Conservation (phyloP, 2,888 invertebrate species). For the Drosophila vallismaia region DNA sequence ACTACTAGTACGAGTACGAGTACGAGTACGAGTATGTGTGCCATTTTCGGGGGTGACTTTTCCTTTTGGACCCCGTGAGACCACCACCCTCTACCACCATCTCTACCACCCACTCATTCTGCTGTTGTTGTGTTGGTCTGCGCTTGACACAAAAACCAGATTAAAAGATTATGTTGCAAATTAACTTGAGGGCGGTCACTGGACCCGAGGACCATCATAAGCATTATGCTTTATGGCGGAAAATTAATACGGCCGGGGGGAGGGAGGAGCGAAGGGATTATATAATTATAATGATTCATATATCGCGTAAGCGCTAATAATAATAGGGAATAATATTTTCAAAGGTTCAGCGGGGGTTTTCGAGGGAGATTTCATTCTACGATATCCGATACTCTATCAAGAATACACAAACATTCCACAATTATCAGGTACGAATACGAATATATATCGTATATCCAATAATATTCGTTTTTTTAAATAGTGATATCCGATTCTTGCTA, state of each 20-base stretch:
- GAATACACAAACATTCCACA: no score
- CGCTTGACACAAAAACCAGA: constrained; percentile 79
- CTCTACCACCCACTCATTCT: not conserved
- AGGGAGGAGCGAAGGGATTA: not conserved
- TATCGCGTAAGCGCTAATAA: not conserved
- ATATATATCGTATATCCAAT: no score
- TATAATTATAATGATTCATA: constrained; percentile 6
- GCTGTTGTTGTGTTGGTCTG: constrained; percentile 43
- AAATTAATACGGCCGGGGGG: constrained; percentile 19
- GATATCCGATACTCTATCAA: no score
- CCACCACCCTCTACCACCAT: constrained; percentile 1
- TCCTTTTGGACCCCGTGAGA: constrained; percentile 3
- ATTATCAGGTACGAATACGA: no score
- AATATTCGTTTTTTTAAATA: no score
- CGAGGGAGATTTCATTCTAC: no score
- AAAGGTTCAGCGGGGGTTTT: not conserved
- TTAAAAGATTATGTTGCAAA: constrained; percentile 80
- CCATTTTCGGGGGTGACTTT: constrained; percentile 41
- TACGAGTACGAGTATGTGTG: not conserved
- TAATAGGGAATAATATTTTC: not conserved
- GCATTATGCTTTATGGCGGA: constrained; percentile 15
- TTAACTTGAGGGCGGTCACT: constrained; percentile 65
- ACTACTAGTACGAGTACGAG: no score
- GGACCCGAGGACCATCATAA: constrained; percentile 18
- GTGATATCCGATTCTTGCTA: no score